phyloP scores from a whole-genome alignment of 2,888 invertebrate genomes.

The Phlogophora meticulosa region DNA sequence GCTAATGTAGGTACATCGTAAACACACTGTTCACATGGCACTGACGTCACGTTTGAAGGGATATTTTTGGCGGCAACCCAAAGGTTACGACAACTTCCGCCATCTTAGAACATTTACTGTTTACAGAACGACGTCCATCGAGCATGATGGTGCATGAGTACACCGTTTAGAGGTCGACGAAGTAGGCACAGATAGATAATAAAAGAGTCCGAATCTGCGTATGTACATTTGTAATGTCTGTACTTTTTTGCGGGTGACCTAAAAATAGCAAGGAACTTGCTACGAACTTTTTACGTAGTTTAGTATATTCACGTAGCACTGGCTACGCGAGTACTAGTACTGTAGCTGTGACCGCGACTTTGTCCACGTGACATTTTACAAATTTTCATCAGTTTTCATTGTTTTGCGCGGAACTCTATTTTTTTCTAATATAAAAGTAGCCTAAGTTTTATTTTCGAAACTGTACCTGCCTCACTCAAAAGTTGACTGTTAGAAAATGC shows the following conservation, averaged over 20 bases:
- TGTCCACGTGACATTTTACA: too few relatives aligned
- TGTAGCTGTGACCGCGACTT: too few relatives aligned
- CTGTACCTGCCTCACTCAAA: too few relatives aligned
- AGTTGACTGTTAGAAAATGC: too few relatives aligned
- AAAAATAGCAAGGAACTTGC: neutral
- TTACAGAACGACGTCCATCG: conserved; percentile 18
- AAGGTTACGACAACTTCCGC: conserved; percentile 51
- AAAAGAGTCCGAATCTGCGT: neutral
- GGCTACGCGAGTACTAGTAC: conserved; percentile 8
- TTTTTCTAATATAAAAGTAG: too few relatives aligned
- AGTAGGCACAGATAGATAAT: neutral
- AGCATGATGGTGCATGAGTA: neutral
- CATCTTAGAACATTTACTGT: conserved; percentile 31
- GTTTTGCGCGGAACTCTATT: too few relatives aligned
- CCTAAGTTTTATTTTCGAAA: too few relatives aligned
- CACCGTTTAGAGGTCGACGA: conserved; percentile 2
- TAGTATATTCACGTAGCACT: too few relatives aligned
- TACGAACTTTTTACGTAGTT: conserved; percentile 16
- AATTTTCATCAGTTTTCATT: too few relatives aligned
- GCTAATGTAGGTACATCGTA: conserved; percentile 21
- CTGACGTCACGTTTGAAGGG: conserved; percentile 41
- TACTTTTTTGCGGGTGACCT: neutral
- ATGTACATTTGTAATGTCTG: too few relatives aligned
- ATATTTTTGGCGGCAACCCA: conserved; percentile 56
- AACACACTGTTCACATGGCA: conserved; percentile 29